These are phyloP conservation scores for Nymphicus hollandicus DNA, from an alignment of 2,113 vertebrate species.

Conservation along the genomic window DNA sequence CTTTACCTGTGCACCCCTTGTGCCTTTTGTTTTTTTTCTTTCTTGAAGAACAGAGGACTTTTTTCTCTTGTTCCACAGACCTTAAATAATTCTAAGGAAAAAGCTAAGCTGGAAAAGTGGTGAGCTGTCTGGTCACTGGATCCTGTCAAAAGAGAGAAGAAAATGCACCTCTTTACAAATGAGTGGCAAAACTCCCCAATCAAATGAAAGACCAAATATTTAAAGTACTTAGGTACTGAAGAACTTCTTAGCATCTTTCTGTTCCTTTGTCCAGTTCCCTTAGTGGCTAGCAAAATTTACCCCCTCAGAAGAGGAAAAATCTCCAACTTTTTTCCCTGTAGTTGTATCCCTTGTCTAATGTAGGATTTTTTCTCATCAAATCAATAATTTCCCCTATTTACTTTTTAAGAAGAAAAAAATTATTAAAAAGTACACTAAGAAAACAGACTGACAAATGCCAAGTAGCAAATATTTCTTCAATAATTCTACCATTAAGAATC, in stretches of 20 bases:
- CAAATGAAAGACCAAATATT: background rate
- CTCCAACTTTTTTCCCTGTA: background rate
- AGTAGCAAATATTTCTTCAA: background rate
- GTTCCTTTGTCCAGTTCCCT: background rate
- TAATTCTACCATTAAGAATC: background rate
- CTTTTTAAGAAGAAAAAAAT: background rate
- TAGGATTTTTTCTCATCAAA: background rate
- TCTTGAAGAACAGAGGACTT: background rate
- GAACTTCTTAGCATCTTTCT: background rate
- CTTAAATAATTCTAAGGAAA: background rate
- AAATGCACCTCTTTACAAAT: background rate
- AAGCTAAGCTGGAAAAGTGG: background rate
- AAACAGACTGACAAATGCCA: background rate
- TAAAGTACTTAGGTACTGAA: background rate
- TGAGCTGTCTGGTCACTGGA: background rate
- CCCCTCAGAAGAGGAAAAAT: background rate
- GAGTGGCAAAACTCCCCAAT: accelerated
- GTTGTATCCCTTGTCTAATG: background rate
- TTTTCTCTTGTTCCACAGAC: background rate
- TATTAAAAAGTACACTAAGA: background rate
- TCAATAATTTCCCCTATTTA: background rate
- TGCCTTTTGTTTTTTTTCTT: background rate
- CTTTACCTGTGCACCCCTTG: background rate
- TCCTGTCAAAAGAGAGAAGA: background rate
- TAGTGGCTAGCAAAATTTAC: background rate